Evolutionary conservation across 2,888 invertebrate species (phyloP), one percentile per base, ranked within the genome.

Genomic region (Stictocephala bisonia): DNA sequence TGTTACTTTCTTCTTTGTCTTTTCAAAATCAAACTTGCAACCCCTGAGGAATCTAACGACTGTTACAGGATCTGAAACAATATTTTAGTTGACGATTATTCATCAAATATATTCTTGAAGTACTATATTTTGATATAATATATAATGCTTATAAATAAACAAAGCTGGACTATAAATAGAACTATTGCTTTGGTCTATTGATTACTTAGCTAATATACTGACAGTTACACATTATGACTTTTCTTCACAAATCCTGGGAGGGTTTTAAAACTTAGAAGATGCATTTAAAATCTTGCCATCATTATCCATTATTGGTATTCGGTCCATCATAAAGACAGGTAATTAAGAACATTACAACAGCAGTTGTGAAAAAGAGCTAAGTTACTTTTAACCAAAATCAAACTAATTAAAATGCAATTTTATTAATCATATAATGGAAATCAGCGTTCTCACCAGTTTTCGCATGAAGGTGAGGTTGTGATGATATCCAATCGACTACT

Each of bases 1-100:
- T 74, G 81, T 83, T 4, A 91, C 80, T 81, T 90, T 90, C 64
- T 79, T 81, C 79, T 90, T 88, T 1, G 89, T 85, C 77, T 85
- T 86, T 1, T 88, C 87, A 3, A 87, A 72, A 79, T 90, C 84
- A 79, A 87, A 90, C 82, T 91, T 91, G 79, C 88, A 88, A 27
- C 87, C 86, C 51, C 89, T 84, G 60, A 91, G 80, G 81, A 90
- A 91, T 20, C 87, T 84, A 20, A 88, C 76, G 68, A 90, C 84
- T 53, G 85, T 85, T 74, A 86, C 83, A 31, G 85, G 85, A 76
- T 88, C 87, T 79, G 82, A 35, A 68, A 70, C 26, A 70, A n/a
- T n/a, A n/a, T n/a, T n/a, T n/a, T n/a, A n/a, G n/a, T n/a, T n/a
- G n/a, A n/a, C n/a, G n/a, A n/a, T n/a, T n/a, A n/a, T n/a, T n/a